A percentile compares a stretch with the other conserved stretches of the same genome.
Evolutionary conservation across 2,797 vertebrate species (phyloP).

Genomic region (Chromobotia macracanthus): DNA sequence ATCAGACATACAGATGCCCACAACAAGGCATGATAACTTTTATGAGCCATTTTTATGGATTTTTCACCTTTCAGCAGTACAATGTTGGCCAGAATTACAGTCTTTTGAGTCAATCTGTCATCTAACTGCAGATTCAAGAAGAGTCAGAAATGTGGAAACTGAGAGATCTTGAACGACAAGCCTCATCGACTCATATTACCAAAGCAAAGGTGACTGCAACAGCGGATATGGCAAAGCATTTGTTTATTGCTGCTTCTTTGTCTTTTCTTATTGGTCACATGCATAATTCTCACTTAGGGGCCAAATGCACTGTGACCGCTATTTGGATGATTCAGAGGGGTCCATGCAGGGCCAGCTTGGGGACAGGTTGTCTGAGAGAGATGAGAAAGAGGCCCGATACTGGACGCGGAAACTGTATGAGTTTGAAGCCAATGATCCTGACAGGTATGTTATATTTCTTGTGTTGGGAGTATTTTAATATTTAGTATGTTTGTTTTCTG

Average conservation of each 20-base stretch:
- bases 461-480: not conserved
- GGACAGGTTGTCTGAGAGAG: constrained; percentile 75
- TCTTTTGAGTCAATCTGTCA: too few species aligned
- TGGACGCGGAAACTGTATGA: constrained; percentile 93
- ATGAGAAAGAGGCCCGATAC: constrained; percentile 85
- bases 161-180: constrained; percentile 85
- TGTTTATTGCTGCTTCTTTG: constrained; percentile 18
- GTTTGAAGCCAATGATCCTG: constrained; percentile 90
- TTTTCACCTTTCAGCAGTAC: not conserved
- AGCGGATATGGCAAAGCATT: constrained; percentile 11
- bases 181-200: constrained; percentile 47
- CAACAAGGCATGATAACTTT: constrained; percentile 85
- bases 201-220: constrained; percentile 61
- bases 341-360: constrained; percentile 66
- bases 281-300: constrained; percentile 70
- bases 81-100: too few species aligned
- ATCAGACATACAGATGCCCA: constrained; percentile 95
- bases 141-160: constrained; percentile 94
- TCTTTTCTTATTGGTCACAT: constrained; percentile 31
- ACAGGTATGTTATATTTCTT: constrained; percentile 78
- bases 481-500: not conserved
- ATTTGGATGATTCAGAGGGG: constrained; percentile 73
- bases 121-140: constrained; percentile 80
- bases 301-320: constrained; percentile 90
- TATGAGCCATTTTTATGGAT: not conserved